Percentiles rank a stretch among this genome's conserved stretches.
These are phyloP conservation scores for Sus scrofa DNA, from an alignment of 2,113 vertebrate genomes.

Conservation along the genomic window T2T-Sscrofa CM000817.6:92145001-92145500, in stretches of 20 bases:
- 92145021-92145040: too few species aligned
- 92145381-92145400: too few species aligned
- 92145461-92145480: too few species aligned
- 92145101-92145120: too few species aligned
- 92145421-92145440: too few species aligned
- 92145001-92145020: too few species aligned
- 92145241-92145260: neutral
- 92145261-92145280: neutral
- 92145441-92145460: too few species aligned
- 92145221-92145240: neutral
- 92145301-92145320: neutral
- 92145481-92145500: too few species aligned
- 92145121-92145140: slow-evolving; percentile 8
- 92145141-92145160: slow-evolving; percentile 48
- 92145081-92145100: too few species aligned
- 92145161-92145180: neutral
- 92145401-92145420: too few species aligned
- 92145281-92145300: neutral
- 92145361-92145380: neutral
- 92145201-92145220: neutral
- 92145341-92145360: neutral
- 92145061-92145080: too few species aligned
- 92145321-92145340: neutral
- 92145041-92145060: too few species aligned
- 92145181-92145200: neutral